Percentiles rank a stretch among this genome's conserved stretches.
Evolutionary conservation across 2,888 invertebrate species (phyloP).

Genomic region (Pseudococcus longispinus): DNA sequence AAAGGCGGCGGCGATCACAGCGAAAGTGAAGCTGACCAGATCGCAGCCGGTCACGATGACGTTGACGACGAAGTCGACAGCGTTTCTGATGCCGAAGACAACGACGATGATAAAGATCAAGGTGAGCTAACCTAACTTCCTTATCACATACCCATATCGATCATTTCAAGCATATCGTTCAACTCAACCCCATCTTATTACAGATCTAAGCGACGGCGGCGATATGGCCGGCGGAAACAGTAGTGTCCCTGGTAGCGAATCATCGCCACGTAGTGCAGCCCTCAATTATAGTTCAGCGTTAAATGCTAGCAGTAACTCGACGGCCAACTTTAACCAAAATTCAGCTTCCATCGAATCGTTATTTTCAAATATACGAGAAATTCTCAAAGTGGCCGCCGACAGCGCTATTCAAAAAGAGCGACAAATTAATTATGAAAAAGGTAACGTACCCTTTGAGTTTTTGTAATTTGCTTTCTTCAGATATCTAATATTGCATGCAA

Average conservation of each 20-base stretch:
- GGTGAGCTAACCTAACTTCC: slow-evolving; percentile 66
- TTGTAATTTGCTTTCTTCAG: neutral
- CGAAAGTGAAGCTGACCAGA: slow-evolving; percentile 71
- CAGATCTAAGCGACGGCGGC: slow-evolving; percentile 74
- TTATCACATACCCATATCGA: neutral
- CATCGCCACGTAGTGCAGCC: slow-evolving; percentile 65
- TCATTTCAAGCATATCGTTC: neutral
- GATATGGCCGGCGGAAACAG: slow-evolving; percentile 57
- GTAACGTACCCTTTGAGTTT: slow-evolving; percentile 66
- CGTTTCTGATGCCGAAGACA: slow-evolving; percentile 83
- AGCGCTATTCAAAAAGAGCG: slow-evolving; percentile 95
- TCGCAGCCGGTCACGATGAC: slow-evolving; percentile 73
- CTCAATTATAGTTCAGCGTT: slow-evolving; percentile 69
- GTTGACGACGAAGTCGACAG: slow-evolving; percentile 87
- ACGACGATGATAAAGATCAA: slow-evolving; percentile 80
- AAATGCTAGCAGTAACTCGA: slow-evolving; percentile 49
- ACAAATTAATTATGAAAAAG: slow-evolving; percentile 96
- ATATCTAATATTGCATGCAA: too few relatives aligned
- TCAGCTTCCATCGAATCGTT: slow-evolving; percentile 75
- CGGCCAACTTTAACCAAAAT: slow-evolving; percentile 64
- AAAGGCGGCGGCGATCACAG: slow-evolving; percentile 73
- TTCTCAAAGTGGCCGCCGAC: slow-evolving; percentile 96
- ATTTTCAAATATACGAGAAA: slow-evolving; percentile 92
- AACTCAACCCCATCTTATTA: neutral
- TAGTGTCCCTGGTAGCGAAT: slow-evolving; percentile 61